Base-by-base conservation (phyloP, 2,797 vertebrate genomes). In the Megalops cyprinoides region DNA sequence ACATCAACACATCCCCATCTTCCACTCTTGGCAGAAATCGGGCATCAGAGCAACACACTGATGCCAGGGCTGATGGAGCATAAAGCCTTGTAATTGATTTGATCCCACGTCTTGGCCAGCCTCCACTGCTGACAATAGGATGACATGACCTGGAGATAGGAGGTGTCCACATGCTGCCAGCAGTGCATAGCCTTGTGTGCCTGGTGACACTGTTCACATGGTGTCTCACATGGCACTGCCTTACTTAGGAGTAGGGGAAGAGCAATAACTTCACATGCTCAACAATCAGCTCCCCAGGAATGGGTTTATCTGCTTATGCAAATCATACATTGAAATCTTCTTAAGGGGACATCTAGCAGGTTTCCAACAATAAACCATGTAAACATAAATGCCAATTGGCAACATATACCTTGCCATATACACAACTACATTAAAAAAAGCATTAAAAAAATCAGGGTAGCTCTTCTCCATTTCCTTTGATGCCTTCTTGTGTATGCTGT, bases 1-100 rank as follows among this genome's bases (percentile, higher is more conserved):
- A 69, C 37, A 69, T 25, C 23, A 76, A 44, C 46, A 28, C 8
- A 0, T 28, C 14, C 67, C 3, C 79, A 39, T 37, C 55, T 60
- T 51, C 23, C 49, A 55, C 15, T 78, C 37, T 48, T 60, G 23
- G 28, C 65, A 74, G 49, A 58, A 78, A 78, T 48, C 23, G 58
- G n/a, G 28, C 28, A n/a, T 49, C 25, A 78, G 55, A 60, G 51
- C 74, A 74, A 77, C 60, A 67, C 51, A 31, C 37, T 67, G 58
- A 46, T 71, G 74, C 80, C 80, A 51, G 56, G 39, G 74, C 74
- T 76, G 79, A 76, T 51, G 14, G 56, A 76, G 58, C 46, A 28
- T 14, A 71, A 51, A 71, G 39, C 80, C 67, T 46, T 65, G 67
- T 82, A 82, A 82, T 82, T 58, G 67, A 82, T 31, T 53, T 46